Evolutionary conservation across 1,140 invertebrate genomes (phyloP).

Genomic region (Leguminivora glycinivorella): DNA sequence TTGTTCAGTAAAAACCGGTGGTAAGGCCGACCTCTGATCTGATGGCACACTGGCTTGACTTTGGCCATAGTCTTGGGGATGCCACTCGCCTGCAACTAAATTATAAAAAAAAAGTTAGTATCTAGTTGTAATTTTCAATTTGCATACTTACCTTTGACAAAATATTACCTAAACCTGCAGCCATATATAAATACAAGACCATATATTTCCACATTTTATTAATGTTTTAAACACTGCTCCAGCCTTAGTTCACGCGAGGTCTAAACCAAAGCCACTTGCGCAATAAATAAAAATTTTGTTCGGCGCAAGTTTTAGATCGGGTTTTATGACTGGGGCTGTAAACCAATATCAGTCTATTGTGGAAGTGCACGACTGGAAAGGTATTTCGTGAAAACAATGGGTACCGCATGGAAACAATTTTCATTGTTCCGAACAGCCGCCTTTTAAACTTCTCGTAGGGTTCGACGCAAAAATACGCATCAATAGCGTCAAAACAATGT

Average conservation of each 20-base stretch:
- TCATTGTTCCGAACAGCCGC: conserved; percentile 47
- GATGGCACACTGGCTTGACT: neutral
- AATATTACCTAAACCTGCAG: conserved; percentile 1
- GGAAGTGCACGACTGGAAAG: conserved; percentile 50
- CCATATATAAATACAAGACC: neutral
- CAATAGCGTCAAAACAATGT: conserved; percentile 10
- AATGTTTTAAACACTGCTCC: neutral
- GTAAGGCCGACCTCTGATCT: neutral
- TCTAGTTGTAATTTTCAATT: neutral
- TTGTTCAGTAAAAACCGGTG: neutral
- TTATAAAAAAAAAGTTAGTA: neutral
- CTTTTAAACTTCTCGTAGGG: conserved; percentile 25
- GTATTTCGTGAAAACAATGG: conserved; percentile 60
- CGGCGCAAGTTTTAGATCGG: conserved; percentile 25
- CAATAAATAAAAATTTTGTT: conserved; percentile 16
- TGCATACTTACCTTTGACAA: neutral
- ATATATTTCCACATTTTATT: conserved; percentile 12
- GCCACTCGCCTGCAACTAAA: neutral
- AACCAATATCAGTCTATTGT: conserved; percentile 60
- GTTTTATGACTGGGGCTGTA: conserved; percentile 51
- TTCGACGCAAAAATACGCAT: conserved; percentile 19
- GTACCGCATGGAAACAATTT: conserved; percentile 50
- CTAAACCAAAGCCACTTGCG: neutral
- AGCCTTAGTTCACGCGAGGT: neutral
- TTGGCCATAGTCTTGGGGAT: neutral